Evolutionary conservation across 2,113 vertebrate genomes (phyloP), one percentile per base, ranked within the genome.

Genomic region (Polypterus bichir): DNA sequence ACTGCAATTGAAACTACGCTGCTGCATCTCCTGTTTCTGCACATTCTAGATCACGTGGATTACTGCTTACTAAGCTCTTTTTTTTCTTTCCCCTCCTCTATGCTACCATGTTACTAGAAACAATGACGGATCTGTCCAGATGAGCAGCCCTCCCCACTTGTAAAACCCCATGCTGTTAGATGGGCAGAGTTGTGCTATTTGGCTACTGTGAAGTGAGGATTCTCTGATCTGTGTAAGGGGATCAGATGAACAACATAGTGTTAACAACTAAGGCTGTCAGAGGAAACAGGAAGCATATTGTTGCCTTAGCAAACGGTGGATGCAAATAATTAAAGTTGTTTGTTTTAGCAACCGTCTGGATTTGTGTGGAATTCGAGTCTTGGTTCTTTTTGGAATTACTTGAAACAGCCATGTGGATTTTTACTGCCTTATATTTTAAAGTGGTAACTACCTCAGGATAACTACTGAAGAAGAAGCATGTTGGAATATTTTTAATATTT

Each of bases 61-160:
- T 77, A 77, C 79, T 73, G 72, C 67, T 76, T 73, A 68, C 79
- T 77, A 71, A 4, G 57, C 68, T 75, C 60, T 70, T 58, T 27
- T 27, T 27, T 27, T 27, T 27, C 27, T 27, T 27, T 27, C 27
- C 27, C 27, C 27, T 46, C 47, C 65, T 46, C 57, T 70, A 67
- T 66, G 3, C 59, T 79, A 61, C 55, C 49, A 3, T 67, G 57
- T 73, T 71, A 71, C 66, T 69, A 65, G 48, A 73, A 72, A 79
- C 74, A 76, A 66, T 76, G 67, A 62, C 69, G 61, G 54, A 72
- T 66, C 76, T 81, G 77, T 79, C 68, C 60, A 64, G 70, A 47
- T 82, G 75, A 76, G 65, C 75, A 53, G 67, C 61, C 57, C 60
- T 56, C 65, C 74, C 65, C 63, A 60, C 51, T 60, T 3, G 11